Conservation (phyloP, 2,113 vertebrate genomes). For the Marcusenius ussheri region DNA sequence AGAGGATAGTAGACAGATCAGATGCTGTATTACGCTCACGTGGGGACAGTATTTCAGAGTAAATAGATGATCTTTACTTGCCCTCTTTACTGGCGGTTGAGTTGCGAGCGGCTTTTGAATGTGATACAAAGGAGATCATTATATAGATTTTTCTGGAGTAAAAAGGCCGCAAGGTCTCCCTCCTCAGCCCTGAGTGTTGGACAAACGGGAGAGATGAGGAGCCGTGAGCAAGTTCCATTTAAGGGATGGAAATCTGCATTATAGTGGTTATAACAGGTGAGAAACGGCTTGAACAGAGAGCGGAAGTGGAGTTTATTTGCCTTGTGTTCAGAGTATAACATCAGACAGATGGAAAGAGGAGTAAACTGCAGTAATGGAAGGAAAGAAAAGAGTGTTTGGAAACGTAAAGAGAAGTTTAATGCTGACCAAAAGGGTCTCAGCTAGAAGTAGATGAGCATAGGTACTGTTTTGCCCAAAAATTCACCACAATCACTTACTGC, state of each 20-base stretch:
- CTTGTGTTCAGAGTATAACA: not conserved
- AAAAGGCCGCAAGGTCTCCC: not conserved
- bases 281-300: not conserved
- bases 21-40: not conserved
- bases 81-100: not conserved
- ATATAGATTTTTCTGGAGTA: not conserved
- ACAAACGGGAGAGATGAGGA: not conserved
- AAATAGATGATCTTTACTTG: not conserved
- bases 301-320: not conserved
- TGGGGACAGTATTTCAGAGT: not conserved
- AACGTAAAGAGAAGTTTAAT: not conserved
- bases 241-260: not conserved
- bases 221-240: not conserved
- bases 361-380: not conserved
- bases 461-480: not conserved
- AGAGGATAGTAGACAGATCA: not conserved
- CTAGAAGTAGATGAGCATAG: not conserved
- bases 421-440: not conserved
- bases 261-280: not conserved
- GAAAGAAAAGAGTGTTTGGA: not conserved
- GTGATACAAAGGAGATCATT: not conserved
- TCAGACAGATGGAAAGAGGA: not conserved
- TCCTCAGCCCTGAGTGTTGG: not conserved
- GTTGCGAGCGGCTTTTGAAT: not conserved
- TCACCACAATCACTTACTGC: not conserved